A percentile compares a stretch with the other conserved stretches of the same genome.
These are phyloP conservation scores for Ceratina australensis DNA, from an alignment of 1,140 invertebrate species.

Conservation along the genomic window DNA sequence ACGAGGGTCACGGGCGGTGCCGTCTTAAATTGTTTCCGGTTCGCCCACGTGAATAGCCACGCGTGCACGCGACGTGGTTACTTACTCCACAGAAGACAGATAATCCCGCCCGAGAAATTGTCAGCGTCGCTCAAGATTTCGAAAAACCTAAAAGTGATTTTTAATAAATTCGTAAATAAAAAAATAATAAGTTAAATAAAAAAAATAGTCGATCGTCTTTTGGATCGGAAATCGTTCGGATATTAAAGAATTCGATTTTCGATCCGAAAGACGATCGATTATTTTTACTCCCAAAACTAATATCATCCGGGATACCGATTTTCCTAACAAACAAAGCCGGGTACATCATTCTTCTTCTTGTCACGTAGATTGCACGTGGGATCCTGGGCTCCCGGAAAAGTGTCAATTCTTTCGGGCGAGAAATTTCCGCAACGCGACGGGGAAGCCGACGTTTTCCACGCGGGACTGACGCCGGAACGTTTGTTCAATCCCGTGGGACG, in stretches of 20 bases:
- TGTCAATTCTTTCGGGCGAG: background rate
- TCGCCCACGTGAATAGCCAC: conserved; percentile 10
- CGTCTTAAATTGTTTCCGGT: conserved; percentile 33
- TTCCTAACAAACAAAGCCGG: too few species aligned
- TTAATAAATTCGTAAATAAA: too few species aligned
- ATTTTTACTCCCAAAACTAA: too few species aligned
- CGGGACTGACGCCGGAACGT: background rate
- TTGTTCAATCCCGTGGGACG: conserved; percentile 42
- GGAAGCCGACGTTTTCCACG: conserved; percentile 1
- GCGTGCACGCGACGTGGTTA: conserved; percentile 10
- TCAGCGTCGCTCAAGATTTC: background rate
- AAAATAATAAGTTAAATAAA: too few species aligned
- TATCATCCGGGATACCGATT: too few species aligned
- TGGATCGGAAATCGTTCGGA: too few species aligned
- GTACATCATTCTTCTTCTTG: background rate
- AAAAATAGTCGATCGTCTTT: too few species aligned
- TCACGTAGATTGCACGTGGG: too few species aligned
- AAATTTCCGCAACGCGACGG: background rate
- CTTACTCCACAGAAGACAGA: too few species aligned
- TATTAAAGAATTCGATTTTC: too few species aligned
- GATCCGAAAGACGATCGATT: too few species aligned
- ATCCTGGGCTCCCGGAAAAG: background rate
- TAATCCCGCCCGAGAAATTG: background rate
- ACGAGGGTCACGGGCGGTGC: conserved; percentile 62
- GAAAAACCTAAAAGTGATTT: too few species aligned